phyloP scores from a whole-genome alignment of 1,140 invertebrate species.

The Coelopa frigida region DNA sequence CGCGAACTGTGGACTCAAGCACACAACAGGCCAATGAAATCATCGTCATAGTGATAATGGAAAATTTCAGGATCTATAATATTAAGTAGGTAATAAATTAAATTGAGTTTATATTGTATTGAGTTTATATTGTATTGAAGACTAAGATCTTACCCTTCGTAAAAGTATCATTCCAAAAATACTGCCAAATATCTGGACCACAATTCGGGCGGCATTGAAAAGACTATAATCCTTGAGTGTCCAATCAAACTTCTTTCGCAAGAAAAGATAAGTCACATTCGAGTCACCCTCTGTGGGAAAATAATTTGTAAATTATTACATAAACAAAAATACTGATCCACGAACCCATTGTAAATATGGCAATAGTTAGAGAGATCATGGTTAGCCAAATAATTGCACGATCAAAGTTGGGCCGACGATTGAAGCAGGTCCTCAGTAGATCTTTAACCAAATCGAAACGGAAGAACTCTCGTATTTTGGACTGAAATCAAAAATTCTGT shows the following conservation, averaged over 20 bases:
- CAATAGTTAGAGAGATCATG: conserved; percentile 50
- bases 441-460: conserved; percentile 53
- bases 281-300: conserved; percentile 36
- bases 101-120: background rate
- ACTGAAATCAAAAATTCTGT: conserved; percentile 29
- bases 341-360: conserved; percentile 48
- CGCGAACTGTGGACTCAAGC: conserved; percentile 46
- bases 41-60: conserved; percentile 32
- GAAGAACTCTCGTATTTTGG: conserved; percentile 47
- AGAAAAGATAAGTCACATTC: conserved; percentile 54
- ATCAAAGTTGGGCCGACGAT: conserved; percentile 52
- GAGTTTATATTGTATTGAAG: background rate
- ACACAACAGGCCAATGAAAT: conserved; percentile 40
- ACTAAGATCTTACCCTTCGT: conserved; percentile 37
- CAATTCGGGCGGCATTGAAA: conserved; percentile 47
- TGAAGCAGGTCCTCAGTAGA: conserved; percentile 53
- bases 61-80: conserved; percentile 24
- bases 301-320: background rate
- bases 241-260: conserved; percentile 60
- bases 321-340: background rate
- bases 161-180: conserved; percentile 49
- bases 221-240: conserved; percentile 53
- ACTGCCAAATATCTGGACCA: conserved; percentile 48
- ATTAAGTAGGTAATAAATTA: background rate
- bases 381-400: conserved; percentile 56